A percentile compares a stretch with the other conserved stretches of the same genome.
These are phyloP conservation scores for Pemphigus obesinymphae DNA, from an alignment of 1,140 invertebrate genomes.

Conservation along the genomic window DNA sequence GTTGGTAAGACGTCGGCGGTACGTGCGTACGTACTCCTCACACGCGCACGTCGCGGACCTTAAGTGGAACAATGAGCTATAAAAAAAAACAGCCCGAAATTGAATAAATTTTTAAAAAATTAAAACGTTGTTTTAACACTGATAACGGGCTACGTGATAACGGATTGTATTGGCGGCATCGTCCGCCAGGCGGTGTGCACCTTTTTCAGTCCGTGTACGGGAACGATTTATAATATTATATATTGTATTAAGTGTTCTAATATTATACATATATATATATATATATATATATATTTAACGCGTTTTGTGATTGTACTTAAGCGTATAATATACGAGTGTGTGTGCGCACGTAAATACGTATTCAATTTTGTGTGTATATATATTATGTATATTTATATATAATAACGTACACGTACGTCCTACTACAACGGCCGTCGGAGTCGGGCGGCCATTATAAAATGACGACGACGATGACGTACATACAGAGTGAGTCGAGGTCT, in stretches of 20 bases:
- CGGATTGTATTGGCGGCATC: constrained; percentile 36
- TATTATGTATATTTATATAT: no score
- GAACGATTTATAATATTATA: not conserved
- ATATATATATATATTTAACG: no score
- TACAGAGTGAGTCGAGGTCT: not conserved
- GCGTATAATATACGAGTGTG: not conserved
- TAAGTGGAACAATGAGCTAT: not conserved
- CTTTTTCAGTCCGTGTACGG: not conserved
- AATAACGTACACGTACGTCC: not conserved
- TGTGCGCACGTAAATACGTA: not conserved
- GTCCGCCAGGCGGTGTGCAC: not conserved
- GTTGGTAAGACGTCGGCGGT: not conserved
- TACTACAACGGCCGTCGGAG: not conserved
- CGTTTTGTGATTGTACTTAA: no score
- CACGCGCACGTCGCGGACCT: not conserved
- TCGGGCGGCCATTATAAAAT: not conserved
- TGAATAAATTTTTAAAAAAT: constrained; percentile 28
- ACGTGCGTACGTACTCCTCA: not conserved
- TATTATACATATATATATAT: no score
- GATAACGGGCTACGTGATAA: constrained; percentile 36
- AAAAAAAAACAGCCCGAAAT: not conserved
- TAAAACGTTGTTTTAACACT: constrained; percentile 35
- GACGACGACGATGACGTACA: not conserved
- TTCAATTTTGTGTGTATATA: no score
- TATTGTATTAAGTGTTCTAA: no score